phyloP scores from a whole-genome alignment of 2,888 invertebrate genomes.

The Oxyscelio sp. region DNA sequence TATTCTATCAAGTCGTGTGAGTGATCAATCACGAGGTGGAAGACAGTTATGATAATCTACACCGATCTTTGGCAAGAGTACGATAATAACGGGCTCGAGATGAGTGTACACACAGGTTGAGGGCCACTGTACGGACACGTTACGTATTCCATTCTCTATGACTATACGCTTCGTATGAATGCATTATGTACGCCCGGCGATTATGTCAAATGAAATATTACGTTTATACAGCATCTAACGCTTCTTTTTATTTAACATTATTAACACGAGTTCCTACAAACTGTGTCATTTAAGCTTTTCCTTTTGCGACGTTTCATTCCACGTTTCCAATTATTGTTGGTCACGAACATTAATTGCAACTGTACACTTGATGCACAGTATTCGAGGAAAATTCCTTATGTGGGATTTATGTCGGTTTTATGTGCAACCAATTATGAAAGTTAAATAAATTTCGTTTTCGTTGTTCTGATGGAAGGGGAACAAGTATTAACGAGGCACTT shows the following conservation, averaged over 20 bases:
- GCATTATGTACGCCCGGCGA: constrained; percentile 85
- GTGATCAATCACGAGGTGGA: constrained; percentile 54
- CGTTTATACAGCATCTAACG: constrained; percentile 79
- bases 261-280: constrained; percentile 61
- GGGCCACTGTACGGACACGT: constrained; percentile 82
- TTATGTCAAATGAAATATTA: constrained; percentile 86
- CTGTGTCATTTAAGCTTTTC: constrained; percentile 39
- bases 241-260: constrained; percentile 73
- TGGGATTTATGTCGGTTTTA: too few relatives aligned
- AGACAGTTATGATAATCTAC: constrained; percentile 61
- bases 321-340: constrained; percentile 32
- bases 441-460: too few relatives aligned
- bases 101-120: constrained; percentile 75
- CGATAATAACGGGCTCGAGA: constrained; percentile 50
- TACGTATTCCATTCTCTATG: constrained; percentile 81
- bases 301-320: constrained; percentile 37
- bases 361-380: too few relatives aligned
- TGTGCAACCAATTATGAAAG: too few relatives aligned
- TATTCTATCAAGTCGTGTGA: constrained; percentile 37
- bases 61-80: constrained; percentile 42
- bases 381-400: too few relatives aligned
- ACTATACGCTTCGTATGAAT: constrained; percentile 83
- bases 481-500: too few relatives aligned
- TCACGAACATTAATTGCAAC: constrained; percentile 11
- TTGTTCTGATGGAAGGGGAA: too few relatives aligned